Evolutionary conservation across 2,113 vertebrate species (phyloP), one percentile per base, ranked within the genome.

Genomic region (Aspiorhynchus laticeps): DNA sequence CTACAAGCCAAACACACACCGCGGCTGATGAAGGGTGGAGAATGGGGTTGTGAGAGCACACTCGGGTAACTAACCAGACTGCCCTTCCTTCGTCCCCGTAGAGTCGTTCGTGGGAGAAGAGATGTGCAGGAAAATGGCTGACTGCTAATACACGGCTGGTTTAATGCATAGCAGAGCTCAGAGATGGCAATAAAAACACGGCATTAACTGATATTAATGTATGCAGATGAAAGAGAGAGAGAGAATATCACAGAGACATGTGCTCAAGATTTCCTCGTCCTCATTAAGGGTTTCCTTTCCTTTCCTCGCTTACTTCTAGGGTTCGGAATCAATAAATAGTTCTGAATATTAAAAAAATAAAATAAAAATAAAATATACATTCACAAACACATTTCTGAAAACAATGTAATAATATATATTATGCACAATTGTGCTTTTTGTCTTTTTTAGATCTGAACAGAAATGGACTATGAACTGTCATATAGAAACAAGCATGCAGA

Each of bases 1-100:
- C 59, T 65, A 63, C 53, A 80, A 80, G 53, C 78, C 78, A 15
- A 41, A 80, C 11, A 63, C 80, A 59, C 80, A 76, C 73, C 3
- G 38, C n/a, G 24, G 38, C 41, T 63, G 38, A 81, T 81, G 59
- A 67, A 65, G 59, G 59, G 59, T 67, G 59, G 59, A 81, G 38
- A 81, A 67, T 67, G 80, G n/a, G 80, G 24, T 15, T 28, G 36
- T 10, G 14, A 65, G 36, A 28, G 56, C 79, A 65, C 80, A 81
- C n/a, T 65, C n/a, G 59, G 59, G 59, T 65, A 81, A 81, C 56
- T 43, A 80, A 80, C 31, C 78, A 46, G 80, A 3, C 53, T 43
- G 78, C 56, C 56, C 28, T 59, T 79, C 51, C 28, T 21, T 11
- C n/a, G 2, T 46, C 80, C 80, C 59, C 0, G n/a, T 2, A 28